Evolutionary conservation across 2,113 vertebrate genomes (phyloP).

Genomic region (Psilopsiagon aurifrons): DNA sequence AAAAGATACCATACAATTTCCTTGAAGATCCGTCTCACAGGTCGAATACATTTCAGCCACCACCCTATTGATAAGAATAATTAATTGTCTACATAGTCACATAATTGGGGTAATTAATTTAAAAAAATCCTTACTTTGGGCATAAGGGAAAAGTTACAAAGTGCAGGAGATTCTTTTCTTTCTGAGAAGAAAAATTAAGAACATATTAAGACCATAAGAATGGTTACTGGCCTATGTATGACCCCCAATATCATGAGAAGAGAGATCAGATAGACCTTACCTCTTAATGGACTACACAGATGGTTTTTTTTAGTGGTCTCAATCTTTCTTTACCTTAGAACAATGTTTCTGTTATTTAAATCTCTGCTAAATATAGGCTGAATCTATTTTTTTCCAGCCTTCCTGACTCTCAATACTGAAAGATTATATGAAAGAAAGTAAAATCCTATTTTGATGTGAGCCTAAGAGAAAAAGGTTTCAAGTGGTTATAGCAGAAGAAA

Average conservation of each 20-base stretch:
- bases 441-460: neutral
- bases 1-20: neutral
- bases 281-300: neutral
- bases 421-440: neutral
- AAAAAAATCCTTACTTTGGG: neutral
- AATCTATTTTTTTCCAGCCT: neutral
- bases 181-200: neutral
- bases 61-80: neutral
- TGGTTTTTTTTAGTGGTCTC: neutral
- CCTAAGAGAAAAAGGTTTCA: neutral
- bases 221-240: neutral
- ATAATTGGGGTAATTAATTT: neutral
- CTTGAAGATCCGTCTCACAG: neutral
- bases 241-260: neutral
- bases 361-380: neutral
- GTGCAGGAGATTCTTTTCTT: neutral
- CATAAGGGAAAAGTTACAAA: neutral
- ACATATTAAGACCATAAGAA: neutral
- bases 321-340: neutral
- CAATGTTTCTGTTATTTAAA: neutral
- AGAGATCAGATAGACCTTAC: neutral
- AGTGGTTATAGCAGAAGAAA: neutral
- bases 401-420: neutral
- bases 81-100: neutral
- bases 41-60: fast-evolving